A percentile compares a stretch with the other conserved stretches of the same genome.
phyloP scores from a whole-genome alignment of 2,113 vertebrate genomes.

The Myotis lucifugus region DNA sequence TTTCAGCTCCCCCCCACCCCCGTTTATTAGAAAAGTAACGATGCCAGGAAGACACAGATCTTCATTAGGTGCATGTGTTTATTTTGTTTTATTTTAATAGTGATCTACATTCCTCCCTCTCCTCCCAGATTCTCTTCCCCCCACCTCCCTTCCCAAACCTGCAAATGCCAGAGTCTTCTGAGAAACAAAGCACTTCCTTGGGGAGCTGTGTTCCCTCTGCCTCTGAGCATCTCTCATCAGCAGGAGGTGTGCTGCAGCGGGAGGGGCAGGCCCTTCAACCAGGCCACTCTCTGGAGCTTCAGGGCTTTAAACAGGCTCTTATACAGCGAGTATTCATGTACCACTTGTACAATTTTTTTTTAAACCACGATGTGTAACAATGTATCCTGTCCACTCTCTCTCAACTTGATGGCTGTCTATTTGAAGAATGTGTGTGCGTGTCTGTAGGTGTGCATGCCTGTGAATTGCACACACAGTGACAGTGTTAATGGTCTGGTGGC shows the following conservation, averaged over 20 bases:
- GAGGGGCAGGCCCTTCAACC: neutral
- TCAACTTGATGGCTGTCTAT: neutral
- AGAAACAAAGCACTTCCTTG: conserved; percentile 16
- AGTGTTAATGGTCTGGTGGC: neutral
- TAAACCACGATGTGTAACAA: neutral
- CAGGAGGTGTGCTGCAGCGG: no score
- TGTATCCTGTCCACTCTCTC: neutral
- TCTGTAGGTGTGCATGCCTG: neutral
- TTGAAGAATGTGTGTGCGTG: neutral
- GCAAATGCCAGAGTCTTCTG: conserved; percentile 17
- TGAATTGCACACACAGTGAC: neutral
- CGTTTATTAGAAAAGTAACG: neutral
- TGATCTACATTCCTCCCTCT: neutral
- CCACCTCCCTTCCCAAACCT: neutral
- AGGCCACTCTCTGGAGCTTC: accelerated
- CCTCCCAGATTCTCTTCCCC: neutral
- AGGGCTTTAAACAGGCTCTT: neutral
- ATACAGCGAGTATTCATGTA: neutral
- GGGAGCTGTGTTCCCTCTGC: neutral
- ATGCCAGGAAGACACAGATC: conserved; percentile 12
- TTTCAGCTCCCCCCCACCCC: neutral
- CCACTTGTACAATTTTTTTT: neutral
- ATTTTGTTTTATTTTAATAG: conserved; percentile 17
- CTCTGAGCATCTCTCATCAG: neutral
- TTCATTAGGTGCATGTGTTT: neutral